Conservation (phyloP, 2,888 invertebrate species). For the Apamea anceps region DNA sequence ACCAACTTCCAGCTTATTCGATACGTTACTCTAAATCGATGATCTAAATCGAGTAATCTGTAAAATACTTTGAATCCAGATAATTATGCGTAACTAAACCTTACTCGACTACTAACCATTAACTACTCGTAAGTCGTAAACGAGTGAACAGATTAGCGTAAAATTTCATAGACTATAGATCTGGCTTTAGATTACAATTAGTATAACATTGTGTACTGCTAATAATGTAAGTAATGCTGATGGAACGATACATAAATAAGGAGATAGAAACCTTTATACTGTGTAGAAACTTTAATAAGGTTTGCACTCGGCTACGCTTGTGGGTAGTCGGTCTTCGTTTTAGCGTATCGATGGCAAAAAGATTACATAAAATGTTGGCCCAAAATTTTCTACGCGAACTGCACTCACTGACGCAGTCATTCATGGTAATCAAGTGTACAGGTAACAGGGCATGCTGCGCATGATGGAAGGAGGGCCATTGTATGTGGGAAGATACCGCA, state of each 20-base stretch:
- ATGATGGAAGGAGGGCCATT: not conserved
- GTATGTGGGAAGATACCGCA: not conserved
- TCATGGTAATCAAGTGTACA: not conserved
- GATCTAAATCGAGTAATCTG: constrained; percentile 40
- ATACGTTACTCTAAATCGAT: constrained; percentile 20
- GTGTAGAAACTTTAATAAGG: not conserved
- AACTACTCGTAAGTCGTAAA: constrained; percentile 50
- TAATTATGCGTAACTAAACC: constrained; percentile 59
- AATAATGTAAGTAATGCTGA: constrained; percentile 53
- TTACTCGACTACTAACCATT: constrained; percentile 40
- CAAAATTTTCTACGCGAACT: not conserved
- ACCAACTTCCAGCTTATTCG: constrained; percentile 11
- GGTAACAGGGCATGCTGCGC: not conserved
- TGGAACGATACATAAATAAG: constrained; percentile 53
- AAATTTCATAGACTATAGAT: constrained; percentile 64
- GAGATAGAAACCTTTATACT: constrained; percentile 10
- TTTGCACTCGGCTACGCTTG: not conserved
- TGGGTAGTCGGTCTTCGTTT: not conserved
- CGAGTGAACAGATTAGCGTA: constrained; percentile 63
- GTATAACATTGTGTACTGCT: constrained; percentile 53
- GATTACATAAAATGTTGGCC: not conserved
- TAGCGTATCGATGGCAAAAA: not conserved
- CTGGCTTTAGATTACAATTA: constrained; percentile 60
- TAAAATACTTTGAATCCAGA: constrained; percentile 44
- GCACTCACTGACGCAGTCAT: not conserved